Conservation (phyloP, 2,797 vertebrate genomes). For the Champsocephalus gunnari region DNA sequence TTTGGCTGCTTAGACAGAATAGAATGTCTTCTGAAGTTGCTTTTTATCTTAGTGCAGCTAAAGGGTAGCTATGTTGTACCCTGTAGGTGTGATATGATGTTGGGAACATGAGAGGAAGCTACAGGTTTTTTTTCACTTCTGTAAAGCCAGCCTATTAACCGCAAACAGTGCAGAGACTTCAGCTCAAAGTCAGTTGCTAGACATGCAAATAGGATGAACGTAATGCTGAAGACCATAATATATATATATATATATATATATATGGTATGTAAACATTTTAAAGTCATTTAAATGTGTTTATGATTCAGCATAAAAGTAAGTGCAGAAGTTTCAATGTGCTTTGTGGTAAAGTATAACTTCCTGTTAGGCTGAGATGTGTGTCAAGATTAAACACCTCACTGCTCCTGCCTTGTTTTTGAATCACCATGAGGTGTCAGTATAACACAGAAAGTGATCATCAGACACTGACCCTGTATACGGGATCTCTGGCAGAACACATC, state of each 20-base stretch:
- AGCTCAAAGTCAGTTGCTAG: background rate
- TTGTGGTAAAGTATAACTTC: slow-evolving; percentile 5
- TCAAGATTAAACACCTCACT: background rate
- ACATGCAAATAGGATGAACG: background rate
- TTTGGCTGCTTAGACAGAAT: background rate
- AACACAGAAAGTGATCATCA: background rate
- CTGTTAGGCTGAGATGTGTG: background rate
- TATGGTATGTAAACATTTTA: background rate
- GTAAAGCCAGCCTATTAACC: background rate
- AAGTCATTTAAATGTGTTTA: background rate
- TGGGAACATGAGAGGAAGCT: background rate
- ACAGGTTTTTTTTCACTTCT: background rate
- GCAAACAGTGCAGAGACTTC: background rate
- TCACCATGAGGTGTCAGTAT: slow-evolving; percentile 61
- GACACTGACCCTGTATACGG: background rate
- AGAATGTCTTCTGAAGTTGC: background rate
- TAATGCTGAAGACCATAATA: background rate
- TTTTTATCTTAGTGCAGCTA: background rate
- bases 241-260: too few species aligned
- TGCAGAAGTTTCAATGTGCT: background rate
- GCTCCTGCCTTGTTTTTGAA: background rate
- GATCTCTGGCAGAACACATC: background rate
- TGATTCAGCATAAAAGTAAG: background rate
- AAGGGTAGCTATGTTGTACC: background rate
- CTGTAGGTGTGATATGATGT: background rate